These are phyloP conservation scores for Steinernema scapterisci DNA, from an alignment of 2,888 invertebrate species.

Conservation along the genomic window DNA sequence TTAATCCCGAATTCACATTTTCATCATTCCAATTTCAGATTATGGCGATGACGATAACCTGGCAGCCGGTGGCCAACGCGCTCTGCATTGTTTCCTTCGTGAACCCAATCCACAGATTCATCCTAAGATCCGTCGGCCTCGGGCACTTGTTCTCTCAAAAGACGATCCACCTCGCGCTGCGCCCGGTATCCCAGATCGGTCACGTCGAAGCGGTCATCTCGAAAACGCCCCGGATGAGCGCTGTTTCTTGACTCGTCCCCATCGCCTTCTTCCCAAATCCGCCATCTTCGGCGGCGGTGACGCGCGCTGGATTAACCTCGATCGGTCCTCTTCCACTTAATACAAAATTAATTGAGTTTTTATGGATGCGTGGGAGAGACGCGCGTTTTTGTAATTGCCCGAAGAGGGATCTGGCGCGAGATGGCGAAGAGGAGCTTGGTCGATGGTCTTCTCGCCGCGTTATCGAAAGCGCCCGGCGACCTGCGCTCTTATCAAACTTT, in stretches of 20 bases:
- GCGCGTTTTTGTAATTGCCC: slow-evolving; percentile 29
- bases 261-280: neutral
- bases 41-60: slow-evolving; percentile 11
- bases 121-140: neutral
- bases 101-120: neutral
- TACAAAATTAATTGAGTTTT: slow-evolving; percentile 31
- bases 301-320: slow-evolving; percentile 30
- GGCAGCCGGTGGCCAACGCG: slow-evolving; percentile 14
- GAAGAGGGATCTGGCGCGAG: neutral
- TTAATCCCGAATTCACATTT: neutral
- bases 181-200: neutral
- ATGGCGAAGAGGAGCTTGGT: neutral
- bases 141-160: neutral
- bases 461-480: neutral
- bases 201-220: neutral
- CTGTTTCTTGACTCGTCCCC: neutral
- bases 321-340: neutral
- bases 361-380: neutral
- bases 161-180: neutral
- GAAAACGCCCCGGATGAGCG: neutral
- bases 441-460: neutral
- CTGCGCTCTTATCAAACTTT: neutral
- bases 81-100: slow-evolving; percentile 1
- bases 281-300: neutral
- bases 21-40: neutral